Evolutionary conservation across 2,113 vertebrate genomes (phyloP).

Genomic region (Morone saxatilis): DNA sequence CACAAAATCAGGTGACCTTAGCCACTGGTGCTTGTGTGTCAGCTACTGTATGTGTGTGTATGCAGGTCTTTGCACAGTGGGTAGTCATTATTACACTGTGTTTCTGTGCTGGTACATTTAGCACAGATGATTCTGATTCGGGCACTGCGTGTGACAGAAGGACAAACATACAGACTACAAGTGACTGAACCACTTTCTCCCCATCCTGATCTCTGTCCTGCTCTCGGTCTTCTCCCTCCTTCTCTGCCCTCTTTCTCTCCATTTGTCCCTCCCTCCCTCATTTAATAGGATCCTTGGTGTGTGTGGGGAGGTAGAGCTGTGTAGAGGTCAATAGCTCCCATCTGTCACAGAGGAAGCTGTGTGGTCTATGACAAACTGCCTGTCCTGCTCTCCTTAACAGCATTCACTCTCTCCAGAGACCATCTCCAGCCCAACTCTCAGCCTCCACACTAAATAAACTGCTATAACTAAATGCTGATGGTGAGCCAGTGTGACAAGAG

Average conservation of each 20-base stretch:
- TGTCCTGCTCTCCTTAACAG: slow-evolving; percentile 26
- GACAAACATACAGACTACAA: background rate
- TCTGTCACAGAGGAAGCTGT: slow-evolving; percentile 48
- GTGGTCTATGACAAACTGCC: slow-evolving; percentile 44
- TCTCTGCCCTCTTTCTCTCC: background rate
- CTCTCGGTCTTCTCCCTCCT: background rate
- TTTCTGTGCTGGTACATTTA: background rate
- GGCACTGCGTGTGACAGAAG: background rate
- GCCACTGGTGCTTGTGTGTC: no score
- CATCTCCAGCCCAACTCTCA: slow-evolving; percentile 5
- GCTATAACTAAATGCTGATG: background rate
- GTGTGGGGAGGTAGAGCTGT: slow-evolving; percentile 10
- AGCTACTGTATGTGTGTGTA: background rate
- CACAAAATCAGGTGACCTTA: no score
- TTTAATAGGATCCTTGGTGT: slow-evolving; percentile 49
- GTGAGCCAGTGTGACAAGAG: background rate
- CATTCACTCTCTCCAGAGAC: slow-evolving; percentile 24
- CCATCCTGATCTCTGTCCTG: background rate
- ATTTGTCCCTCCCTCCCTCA: slow-evolving; percentile 26
- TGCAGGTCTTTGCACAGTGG: background rate
- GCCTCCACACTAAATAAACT: background rate
- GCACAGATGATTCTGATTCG: background rate
- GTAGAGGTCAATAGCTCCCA: slow-evolving; percentile 55
- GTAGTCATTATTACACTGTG: background rate
- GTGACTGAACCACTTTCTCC: background rate